Base-by-base conservation (phyloP, 2,797 vertebrate genomes). In the Lepilemur septentrionalis region DNA sequence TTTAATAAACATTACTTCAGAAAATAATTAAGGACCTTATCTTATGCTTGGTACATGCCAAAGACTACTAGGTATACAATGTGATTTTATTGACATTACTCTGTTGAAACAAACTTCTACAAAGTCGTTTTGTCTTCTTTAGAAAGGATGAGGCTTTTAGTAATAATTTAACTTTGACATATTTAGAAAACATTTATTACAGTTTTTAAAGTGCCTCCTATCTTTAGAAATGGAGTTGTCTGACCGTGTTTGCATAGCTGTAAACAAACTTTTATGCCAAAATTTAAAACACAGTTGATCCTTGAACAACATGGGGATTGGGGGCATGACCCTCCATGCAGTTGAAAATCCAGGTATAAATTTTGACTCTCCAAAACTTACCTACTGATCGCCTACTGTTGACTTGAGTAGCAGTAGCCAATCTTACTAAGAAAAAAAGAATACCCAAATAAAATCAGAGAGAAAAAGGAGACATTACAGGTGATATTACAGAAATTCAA, bases 111-210 rank as follows among this genome's bases (percentile, higher is more conserved):
- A 57, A 80, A 38, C 85, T 78, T 93, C 22, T 72, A 28, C 43
- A 70, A 35, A 57, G 61, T 82, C 17, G 17, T 92, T 89, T 87
- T 83, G n/a, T 81, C 82, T 92, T 92, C 30, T 87, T 91, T 79
- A 80, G 28, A 90, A 46, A 75, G 57, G 41, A 10, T 80, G 30
- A 69, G 7, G 15, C 28, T 84, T 93, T 84, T 94, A 89, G 28
- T 15, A 79, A 22, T 89, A 90, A 57, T 55, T 92, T 79, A 90
- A 76, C 25, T 67, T 72, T 76, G 63, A 43, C 25, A 32, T 63
- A 48, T 69, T 83, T 50, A 70, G 65, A 83, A 12, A 69, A 55
- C 69, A 88, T 81, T 83, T 92, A 79, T 75, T 65, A 18, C 43
- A 63, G 38, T 73, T 91, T 94, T 83, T 90, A 67, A 91, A 91